Evolutionary conservation across 2,888 invertebrate species (phyloP).

Genomic region (Volucella bombylans): DNA sequence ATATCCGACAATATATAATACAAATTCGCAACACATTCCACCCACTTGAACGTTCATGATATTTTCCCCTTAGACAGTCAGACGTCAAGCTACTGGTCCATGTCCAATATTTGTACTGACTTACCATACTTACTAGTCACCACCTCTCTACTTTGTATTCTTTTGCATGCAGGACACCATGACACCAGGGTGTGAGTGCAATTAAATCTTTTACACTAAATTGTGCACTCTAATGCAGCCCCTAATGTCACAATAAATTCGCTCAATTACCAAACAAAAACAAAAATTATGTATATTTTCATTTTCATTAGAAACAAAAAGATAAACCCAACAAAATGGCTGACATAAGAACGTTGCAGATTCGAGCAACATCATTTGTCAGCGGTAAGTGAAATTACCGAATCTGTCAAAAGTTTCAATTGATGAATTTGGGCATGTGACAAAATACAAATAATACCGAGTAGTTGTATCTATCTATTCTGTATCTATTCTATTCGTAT

Average conservation of each 20-base stretch:
- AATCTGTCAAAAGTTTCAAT: neutral
- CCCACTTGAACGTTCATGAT: too few relatives aligned
- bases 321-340: neutral
- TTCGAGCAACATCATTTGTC: constrained; percentile 50
- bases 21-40: too few relatives aligned
- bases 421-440: constrained; percentile 58
- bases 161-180: neutral
- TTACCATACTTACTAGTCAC: constrained; percentile 31
- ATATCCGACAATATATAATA: too few relatives aligned
- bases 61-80: constrained; percentile 45
- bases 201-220: constrained; percentile 51
- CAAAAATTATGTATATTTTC: neutral
- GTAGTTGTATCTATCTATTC: too few relatives aligned
- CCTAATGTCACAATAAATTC: constrained; percentile 42
- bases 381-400: neutral
- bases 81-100: constrained; percentile 57
- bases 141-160: neutral
- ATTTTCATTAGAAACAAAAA: constrained; percentile 35
- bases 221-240: constrained; percentile 51
- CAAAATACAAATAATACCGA: constrained; percentile 11
- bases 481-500: too few relatives aligned
- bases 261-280: constrained; percentile 52
- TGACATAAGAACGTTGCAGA: constrained; percentile 1
- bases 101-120: constrained; percentile 31
- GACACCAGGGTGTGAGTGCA: neutral